Evolutionary conservation across 2,797 vertebrate species (phyloP).

Genomic region (Acrossocheilus wenchowensis): DNA sequence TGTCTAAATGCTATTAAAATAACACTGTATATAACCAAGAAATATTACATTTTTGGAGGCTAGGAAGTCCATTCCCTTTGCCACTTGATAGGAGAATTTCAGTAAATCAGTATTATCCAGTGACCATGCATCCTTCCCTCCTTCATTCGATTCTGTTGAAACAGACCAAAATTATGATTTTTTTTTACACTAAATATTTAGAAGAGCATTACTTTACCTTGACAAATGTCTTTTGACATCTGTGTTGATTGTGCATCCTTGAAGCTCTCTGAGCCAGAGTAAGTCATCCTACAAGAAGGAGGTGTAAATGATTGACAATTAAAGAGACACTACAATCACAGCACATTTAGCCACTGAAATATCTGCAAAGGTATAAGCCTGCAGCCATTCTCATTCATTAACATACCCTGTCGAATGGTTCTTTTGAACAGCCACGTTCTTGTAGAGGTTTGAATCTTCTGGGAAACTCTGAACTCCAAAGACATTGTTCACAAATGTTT

Average conservation of each 20-base stretch:
- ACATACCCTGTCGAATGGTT: constrained; percentile 77
- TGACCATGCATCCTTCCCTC: constrained; percentile 64
- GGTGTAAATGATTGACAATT: neutral
- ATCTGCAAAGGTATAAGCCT: no score
- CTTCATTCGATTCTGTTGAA: constrained; percentile 25
- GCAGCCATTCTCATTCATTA: neutral
- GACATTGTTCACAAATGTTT: constrained; percentile 77
- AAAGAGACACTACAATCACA: neutral
- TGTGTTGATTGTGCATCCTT: neutral
- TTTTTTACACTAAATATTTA: neutral
- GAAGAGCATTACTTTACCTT: constrained; percentile 15
- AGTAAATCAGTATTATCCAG: constrained; percentile 79
- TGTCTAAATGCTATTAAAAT: neutral
- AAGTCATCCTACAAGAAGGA: neutral
- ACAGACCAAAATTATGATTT: neutral
- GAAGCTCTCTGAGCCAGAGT: neutral
- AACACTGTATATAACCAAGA: neutral
- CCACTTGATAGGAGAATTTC: constrained; percentile 85
- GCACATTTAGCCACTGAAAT: neutral
- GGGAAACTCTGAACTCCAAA: constrained; percentile 66
- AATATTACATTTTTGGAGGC: constrained; percentile 83
- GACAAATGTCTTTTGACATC: neutral
- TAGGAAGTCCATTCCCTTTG: constrained; percentile 87
- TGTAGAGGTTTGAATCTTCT: constrained; percentile 76
- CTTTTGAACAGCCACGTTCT: constrained; percentile 80